A percentile compares a stretch with the other conserved stretches of the same genome.
These are phyloP conservation scores for Danio kyathit DNA, from an alignment of 2,797 vertebrate species.

Conservation along the genomic window DNA sequence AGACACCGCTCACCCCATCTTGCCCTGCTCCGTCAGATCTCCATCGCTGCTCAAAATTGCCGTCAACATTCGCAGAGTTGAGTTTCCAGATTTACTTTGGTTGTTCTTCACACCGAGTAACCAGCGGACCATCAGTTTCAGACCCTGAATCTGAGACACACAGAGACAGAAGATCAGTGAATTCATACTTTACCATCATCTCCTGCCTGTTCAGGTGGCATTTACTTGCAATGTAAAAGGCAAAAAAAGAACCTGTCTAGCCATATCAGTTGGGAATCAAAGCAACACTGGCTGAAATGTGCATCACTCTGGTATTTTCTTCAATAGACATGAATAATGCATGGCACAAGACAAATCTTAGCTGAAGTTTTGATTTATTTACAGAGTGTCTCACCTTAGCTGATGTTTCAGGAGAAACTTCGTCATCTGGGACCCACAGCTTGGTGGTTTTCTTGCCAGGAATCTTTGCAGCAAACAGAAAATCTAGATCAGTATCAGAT, in stretches of 20 bases:
- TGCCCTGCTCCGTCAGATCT: constrained; percentile 95
- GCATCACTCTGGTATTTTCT: not conserved
- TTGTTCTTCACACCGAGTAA: constrained; percentile 98
- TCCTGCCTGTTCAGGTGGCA: not conserved
- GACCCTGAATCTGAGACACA: constrained; percentile 89
- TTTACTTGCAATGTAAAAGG: not conserved
- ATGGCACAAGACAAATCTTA: constrained; percentile 6
- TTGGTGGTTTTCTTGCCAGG: constrained; percentile 98
- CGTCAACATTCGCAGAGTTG: constrained; percentile 93
- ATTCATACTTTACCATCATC: not conserved
- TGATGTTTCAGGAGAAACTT: constrained; percentile 94
- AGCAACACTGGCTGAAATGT: not conserved
- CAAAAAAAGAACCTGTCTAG: not conserved
- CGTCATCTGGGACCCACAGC: constrained; percentile 96
- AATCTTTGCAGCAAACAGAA: constrained; percentile 77
- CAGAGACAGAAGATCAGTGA: not conserved
- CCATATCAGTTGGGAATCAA: not conserved
- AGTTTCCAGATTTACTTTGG: constrained; percentile 97
- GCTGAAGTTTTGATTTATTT: not conserved
- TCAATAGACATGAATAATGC: constrained; percentile 21
- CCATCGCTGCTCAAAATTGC: constrained; percentile 96
- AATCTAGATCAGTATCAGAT: constrained; percentile 31
- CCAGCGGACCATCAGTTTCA: constrained; percentile 99
- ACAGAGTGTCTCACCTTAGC: constrained; percentile 85
- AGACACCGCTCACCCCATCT: constrained; percentile 86